These are phyloP conservation scores for Opisthocomus hoazin DNA, from an alignment of 2,113 vertebrate species.

Conservation along the genomic window DNA sequence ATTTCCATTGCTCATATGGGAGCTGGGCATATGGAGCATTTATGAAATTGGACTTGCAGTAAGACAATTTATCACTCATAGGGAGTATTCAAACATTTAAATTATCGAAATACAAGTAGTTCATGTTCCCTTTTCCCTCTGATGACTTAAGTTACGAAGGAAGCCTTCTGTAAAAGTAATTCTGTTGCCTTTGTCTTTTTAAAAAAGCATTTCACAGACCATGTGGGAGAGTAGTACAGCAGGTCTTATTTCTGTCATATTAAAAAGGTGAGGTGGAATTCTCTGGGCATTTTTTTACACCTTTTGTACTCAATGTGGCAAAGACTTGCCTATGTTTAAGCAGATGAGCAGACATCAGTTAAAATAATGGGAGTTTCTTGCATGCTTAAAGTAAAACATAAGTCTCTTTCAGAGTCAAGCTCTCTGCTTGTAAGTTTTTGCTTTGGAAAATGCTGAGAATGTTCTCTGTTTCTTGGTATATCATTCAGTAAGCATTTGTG, in stretches of 20 bases:
- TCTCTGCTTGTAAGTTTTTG: background rate
- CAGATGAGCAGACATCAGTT: background rate
- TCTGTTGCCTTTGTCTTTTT: background rate
- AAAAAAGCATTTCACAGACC: background rate
- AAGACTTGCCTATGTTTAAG: background rate
- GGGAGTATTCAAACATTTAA: background rate
- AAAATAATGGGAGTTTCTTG: background rate
- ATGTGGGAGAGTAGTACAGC: background rate
- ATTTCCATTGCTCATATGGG: background rate
- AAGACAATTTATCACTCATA: background rate
- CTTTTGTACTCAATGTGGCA: background rate
- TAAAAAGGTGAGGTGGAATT: background rate
- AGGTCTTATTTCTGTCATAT: background rate
- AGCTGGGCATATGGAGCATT: background rate
- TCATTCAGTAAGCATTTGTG: background rate
- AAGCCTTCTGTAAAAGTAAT: background rate
- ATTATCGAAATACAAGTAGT: background rate
- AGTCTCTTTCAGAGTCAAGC: background rate
- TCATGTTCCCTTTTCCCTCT: background rate
- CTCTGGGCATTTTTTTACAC: background rate
- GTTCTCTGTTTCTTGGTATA: background rate
- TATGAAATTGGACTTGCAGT: background rate
- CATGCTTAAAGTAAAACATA: background rate
- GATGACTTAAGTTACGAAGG: background rate
- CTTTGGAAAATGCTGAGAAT: background rate